Conservation (phyloP, 2,888 invertebrate genomes). For the Netelia melanura region DNA sequence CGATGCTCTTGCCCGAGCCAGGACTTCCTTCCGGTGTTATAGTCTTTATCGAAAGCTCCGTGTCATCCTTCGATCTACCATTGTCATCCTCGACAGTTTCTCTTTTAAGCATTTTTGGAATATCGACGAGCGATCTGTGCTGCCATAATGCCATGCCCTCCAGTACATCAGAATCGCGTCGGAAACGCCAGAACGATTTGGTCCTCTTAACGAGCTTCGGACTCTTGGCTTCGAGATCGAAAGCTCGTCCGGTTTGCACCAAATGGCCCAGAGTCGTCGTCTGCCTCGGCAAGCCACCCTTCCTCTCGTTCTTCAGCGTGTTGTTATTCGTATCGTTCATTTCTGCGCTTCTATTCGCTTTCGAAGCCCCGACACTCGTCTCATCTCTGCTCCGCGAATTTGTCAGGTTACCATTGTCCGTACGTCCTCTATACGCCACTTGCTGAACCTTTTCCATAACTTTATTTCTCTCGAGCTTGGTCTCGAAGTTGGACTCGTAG, state of each 20-base stretch:
- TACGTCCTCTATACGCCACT: slow-evolving; percentile 66
- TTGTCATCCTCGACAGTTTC: slow-evolving; percentile 86
- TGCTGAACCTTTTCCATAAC: slow-evolving; percentile 77
- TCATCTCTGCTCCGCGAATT: slow-evolving; percentile 36
- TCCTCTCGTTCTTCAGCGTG: slow-evolving; percentile 81
- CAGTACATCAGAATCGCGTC: slow-evolving; percentile 90
- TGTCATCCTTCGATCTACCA: slow-evolving; percentile 78
- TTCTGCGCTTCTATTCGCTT: slow-evolving; percentile 68
- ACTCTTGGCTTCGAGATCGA: slow-evolving; percentile 86
- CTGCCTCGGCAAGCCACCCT: slow-evolving; percentile 86
- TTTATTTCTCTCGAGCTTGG: slow-evolving; percentile 81
- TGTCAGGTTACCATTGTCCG: slow-evolving; percentile 70
- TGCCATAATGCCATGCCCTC: slow-evolving; percentile 96
- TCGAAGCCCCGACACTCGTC: slow-evolving; percentile 4
- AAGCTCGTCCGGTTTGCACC: slow-evolving; percentile 77
- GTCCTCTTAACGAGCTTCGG: slow-evolving; percentile 90
- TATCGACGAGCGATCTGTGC: slow-evolving; percentile 93
- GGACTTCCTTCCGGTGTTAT: slow-evolving; percentile 82
- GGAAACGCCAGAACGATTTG: slow-evolving; percentile 95
- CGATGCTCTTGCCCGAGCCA: slow-evolving; percentile 63
- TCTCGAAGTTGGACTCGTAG: slow-evolving; percentile 84
- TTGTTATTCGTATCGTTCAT: slow-evolving; percentile 82
- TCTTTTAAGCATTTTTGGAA: slow-evolving; percentile 86
- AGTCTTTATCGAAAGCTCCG: slow-evolving; percentile 80
- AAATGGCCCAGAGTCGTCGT: slow-evolving; percentile 77